These are phyloP conservation scores for Galeruca laticollis DNA, from an alignment of 2,888 invertebrate genomes.

Conservation along the genomic window DNA sequence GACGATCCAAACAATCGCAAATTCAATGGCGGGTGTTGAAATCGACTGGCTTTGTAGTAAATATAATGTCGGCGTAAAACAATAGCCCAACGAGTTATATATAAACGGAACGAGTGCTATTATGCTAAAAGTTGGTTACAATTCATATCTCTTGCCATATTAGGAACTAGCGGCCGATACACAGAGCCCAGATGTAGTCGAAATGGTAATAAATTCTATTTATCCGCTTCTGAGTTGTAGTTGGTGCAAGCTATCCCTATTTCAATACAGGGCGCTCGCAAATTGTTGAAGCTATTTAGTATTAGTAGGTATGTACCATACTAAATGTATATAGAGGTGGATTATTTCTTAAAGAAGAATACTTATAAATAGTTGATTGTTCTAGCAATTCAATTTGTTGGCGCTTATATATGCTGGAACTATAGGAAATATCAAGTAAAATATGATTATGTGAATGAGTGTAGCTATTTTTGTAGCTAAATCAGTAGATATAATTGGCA, in stretches of 20 bases:
- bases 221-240: constrained; percentile 43
- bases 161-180: constrained; percentile 50
- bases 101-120: constrained; percentile 47
- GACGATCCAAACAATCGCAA: constrained; percentile 40
- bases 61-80: constrained; percentile 48
- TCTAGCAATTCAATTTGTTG: no score
- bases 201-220: constrained; percentile 50
- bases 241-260: constrained; percentile 5
- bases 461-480: no score
- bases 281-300: not conserved
- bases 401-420: no score
- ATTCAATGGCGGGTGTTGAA: constrained; percentile 48
- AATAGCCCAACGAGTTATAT: constrained; percentile 46
- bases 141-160: constrained; percentile 59
- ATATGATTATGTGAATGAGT: no score
- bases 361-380: no score
- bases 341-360: no score
- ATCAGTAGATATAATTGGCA: no score
- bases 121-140: constrained; percentile 48
- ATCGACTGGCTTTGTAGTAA: constrained; percentile 46
- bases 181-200: constrained; percentile 55
- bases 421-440: no score
- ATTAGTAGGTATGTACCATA: no score
- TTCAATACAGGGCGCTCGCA: not conserved
- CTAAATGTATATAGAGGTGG: no score